Conservation (phyloP, 2,888 invertebrate genomes). For the Podabrus alpinus region DNA sequence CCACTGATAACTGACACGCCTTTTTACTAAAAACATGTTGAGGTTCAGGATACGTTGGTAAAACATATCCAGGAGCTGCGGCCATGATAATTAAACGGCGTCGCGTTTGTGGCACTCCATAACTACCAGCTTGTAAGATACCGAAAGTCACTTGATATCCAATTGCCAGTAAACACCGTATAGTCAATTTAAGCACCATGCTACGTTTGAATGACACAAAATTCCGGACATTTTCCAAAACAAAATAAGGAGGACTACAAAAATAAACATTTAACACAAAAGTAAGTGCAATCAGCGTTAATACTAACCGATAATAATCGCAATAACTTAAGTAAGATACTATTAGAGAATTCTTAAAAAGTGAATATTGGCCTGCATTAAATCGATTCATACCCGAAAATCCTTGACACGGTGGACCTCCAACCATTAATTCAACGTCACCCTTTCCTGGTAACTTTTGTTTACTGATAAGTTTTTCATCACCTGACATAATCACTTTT, state of each 20-base stretch:
- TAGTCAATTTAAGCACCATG: constrained; percentile 79
- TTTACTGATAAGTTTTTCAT: constrained; percentile 30
- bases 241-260: constrained; percentile 71
- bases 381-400: constrained; percentile 90
- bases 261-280: neutral
- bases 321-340: constrained; percentile 82
- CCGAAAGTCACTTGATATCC: constrained; percentile 88
- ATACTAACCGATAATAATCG: constrained; percentile 71
- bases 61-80: constrained; percentile 75
- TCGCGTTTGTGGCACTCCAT: constrained; percentile 82
- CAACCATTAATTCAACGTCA: constrained; percentile 82
- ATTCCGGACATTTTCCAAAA: constrained; percentile 85
- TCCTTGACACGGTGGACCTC: constrained; percentile 88
- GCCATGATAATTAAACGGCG: constrained; percentile 76
- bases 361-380: constrained; percentile 80
- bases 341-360: constrained; percentile 84
- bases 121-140: constrained; percentile 84
- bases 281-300: neutral
- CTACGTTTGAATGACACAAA: constrained; percentile 82
- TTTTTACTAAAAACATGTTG: constrained; percentile 73
- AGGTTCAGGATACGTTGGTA: constrained; percentile 81
- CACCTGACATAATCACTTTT: constrained; percentile 67
- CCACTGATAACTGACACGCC: constrained; percentile 66
- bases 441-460: constrained; percentile 72
- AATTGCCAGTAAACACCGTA: constrained; percentile 77